Base-by-base conservation (phyloP, 2,888 invertebrate species). In the Zhuqinia jingwanae region DNA sequence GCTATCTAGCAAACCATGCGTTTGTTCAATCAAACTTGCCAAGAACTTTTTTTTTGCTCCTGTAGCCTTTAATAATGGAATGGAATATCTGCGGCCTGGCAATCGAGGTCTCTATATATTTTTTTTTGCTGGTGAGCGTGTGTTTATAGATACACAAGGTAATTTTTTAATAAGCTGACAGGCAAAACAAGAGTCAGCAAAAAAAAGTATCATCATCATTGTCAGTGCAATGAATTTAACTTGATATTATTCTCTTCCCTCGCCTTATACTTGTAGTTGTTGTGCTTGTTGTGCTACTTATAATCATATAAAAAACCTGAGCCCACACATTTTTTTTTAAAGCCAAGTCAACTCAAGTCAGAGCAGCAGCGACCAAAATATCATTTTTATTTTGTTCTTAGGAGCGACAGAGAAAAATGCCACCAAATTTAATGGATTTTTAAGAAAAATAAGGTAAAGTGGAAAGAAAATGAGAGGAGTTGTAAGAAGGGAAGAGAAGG, bases 41-140 rank as follows among this genome's bases (percentile, higher is more conserved):
- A 77, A 73, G 45, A 58, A 68, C 65, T 79, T 79, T 65, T 79
- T 79, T 65, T 79, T 79, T 79, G 79, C 79, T 79, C 68, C 68
- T 79, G 30, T 63, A 79, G 68, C 36, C 68, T 79, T 68, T 30
- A 50, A 30, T n/a, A 78, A 53, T 53, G 68, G 36, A 79, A 17
- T 53, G 36, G 36, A 25, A 27, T 75, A 50, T n/a, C 27, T 30
- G 15, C 15, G n/a, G n/a, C n/a, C n/a, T n/a, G n/a, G n/a, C 17
- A 27, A 13, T 60, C 47, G 63, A 70, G 70, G 58, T 58, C 22
- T 58, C 25, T 13, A 20, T 25, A 22, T 5, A n/a, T n/a, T n/a
- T n/a, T n/a, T 17, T 58, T 6, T 36, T 50, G 22, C 30, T 65
- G 30, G 10, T 65, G n/a, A 36, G 36, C n/a, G 65, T 58, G 58